Conservation (phyloP, 2,113 vertebrate genomes). For the Ibidorhyncha struthersii region DNA sequence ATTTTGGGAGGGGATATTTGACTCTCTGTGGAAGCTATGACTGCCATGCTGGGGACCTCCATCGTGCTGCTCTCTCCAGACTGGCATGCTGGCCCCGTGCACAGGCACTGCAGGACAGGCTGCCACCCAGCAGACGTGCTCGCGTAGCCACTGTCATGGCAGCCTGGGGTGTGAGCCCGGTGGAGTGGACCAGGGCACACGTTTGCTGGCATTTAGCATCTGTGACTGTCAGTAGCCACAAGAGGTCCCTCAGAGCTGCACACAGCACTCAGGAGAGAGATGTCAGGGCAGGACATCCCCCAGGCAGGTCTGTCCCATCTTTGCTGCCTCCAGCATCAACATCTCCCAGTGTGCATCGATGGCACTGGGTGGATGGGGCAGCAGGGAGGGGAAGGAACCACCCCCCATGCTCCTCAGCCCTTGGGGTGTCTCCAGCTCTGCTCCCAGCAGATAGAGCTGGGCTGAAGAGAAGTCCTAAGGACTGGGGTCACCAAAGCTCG, state of each 20-base stretch:
- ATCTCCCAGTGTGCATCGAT: rapidly evolving
- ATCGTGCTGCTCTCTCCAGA: background rate
- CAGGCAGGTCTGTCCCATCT: background rate
- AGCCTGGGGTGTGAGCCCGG: rapidly evolving
- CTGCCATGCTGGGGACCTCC: background rate
- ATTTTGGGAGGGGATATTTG: too few relatives aligned
- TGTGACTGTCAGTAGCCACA: background rate
- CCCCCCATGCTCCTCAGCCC: background rate
- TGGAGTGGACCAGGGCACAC: background rate
- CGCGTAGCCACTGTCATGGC: rapidly evolving
- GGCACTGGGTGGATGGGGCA: background rate
- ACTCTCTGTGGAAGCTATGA: too few relatives aligned
- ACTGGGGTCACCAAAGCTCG: rapidly evolving
- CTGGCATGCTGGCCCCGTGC: background rate
- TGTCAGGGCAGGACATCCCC: background rate
- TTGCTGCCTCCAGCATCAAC: background rate
- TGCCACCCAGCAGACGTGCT: background rate
- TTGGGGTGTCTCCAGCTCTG: background rate
- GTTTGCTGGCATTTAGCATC: background rate
- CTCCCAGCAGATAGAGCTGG: background rate
- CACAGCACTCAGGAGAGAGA: background rate
- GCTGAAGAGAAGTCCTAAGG: background rate
- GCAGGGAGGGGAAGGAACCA: background rate
- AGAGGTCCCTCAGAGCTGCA: background rate
- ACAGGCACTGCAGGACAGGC: background rate